Evolutionary conservation across 2,888 invertebrate genomes (phyloP).

Genomic region (Protophormia terraenovae): DNA sequence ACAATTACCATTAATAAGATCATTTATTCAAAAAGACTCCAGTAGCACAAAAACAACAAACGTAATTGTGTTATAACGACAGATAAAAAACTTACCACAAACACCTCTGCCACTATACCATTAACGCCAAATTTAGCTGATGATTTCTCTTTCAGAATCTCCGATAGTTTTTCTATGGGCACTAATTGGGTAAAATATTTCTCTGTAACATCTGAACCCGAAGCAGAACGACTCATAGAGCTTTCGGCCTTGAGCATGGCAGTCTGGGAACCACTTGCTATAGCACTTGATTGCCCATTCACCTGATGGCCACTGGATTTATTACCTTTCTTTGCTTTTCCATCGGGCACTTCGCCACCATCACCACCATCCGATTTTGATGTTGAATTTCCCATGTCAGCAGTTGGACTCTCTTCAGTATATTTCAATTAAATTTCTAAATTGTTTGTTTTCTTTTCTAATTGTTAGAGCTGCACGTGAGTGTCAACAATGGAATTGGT

Average conservation of each 20-base stretch:
- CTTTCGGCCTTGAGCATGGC: slow-evolving; percentile 65
- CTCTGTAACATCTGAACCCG: slow-evolving; percentile 86
- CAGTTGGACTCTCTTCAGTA: neutral
- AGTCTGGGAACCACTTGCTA: slow-evolving; percentile 13
- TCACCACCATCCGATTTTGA: slow-evolving; percentile 74
- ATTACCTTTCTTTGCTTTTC: slow-evolving; percentile 66
- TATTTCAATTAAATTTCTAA: neutral
- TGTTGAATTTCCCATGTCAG: slow-evolving; percentile 75
- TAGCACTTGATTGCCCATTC: slow-evolving; percentile 46
- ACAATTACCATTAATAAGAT: neutral
- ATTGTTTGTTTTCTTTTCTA: slow-evolving; percentile 22
- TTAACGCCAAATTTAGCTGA: slow-evolving; percentile 87
- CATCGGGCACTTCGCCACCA: slow-evolving; percentile 58
- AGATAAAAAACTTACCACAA: slow-evolving; percentile 76
- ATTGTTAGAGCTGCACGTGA: slow-evolving; percentile 23
- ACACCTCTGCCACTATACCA: slow-evolving; percentile 85
- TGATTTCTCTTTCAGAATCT: slow-evolving; percentile 87
- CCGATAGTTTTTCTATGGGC: slow-evolving; percentile 89
- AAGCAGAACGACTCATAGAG: slow-evolving; percentile 84
- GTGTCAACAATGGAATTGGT: slow-evolving; percentile 2
- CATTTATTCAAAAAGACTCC: slow-evolving; percentile 1
- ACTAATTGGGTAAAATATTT: slow-evolving; percentile 85
- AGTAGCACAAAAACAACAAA: neutral
- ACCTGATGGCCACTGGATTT: slow-evolving; percentile 48
- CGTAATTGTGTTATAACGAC: neutral